These are phyloP conservation scores for Leptatherina wallacei DNA, from an alignment of 2,797 vertebrate species.

Conservation along the genomic window DNA sequence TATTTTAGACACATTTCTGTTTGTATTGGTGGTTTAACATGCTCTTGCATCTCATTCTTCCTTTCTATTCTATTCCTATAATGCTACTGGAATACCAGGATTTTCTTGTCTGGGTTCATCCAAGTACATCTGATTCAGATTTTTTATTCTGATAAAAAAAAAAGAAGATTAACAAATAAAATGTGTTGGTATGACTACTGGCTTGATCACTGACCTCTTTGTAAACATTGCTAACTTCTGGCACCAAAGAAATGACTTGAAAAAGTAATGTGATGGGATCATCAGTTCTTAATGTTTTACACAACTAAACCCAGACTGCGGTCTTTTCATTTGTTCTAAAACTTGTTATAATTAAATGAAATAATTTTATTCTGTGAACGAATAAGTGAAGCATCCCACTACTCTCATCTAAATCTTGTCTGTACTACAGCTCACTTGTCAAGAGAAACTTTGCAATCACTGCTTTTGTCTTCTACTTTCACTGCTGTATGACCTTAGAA, in stretches of 20 bases:
- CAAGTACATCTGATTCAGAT: too few species aligned
- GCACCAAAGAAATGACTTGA: background rate
- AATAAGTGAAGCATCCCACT: background rate
- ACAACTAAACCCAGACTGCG: background rate
- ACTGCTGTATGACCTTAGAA: constrained; percentile 1
- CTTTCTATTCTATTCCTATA: too few species aligned
- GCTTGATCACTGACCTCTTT: background rate
- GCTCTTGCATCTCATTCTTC: too few species aligned
- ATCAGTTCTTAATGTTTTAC: constrained; percentile 13
- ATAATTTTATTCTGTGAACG: background rate
- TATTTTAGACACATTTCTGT: too few species aligned
- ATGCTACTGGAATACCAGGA: too few species aligned
- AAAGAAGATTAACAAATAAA: background rate
- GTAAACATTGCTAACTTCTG: background rate
- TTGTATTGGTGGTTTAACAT: too few species aligned
- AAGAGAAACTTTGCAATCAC: background rate
- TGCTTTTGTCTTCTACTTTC: background rate
- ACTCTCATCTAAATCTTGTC: background rate
- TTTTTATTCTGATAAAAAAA: too few species aligned
- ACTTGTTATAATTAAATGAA: background rate
- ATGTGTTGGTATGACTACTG: background rate
- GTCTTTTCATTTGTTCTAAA: constrained; percentile 2
- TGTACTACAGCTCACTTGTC: background rate
- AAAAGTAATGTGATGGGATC: background rate
- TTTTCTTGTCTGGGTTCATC: too few species aligned